A percentile compares a stretch with the other conserved stretches of the same genome.
Evolutionary conservation across 2,888 invertebrate species (phyloP).

Genomic region (Drosophila borealis): DNA sequence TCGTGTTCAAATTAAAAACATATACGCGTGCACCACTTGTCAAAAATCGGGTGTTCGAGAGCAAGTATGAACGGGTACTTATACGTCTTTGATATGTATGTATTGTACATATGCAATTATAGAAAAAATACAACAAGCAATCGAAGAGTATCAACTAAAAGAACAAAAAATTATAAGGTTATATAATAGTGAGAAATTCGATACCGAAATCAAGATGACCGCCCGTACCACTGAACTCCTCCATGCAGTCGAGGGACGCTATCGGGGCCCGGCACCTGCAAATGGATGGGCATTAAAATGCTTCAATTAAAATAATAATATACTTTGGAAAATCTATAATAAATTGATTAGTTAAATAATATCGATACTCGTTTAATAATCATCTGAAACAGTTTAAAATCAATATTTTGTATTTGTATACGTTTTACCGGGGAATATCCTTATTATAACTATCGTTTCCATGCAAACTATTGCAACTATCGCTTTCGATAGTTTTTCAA

Average conservation of each 20-base stretch:
- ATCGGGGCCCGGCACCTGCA: slow-evolving; percentile 95
- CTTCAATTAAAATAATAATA: not conserved
- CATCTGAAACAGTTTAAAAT: not conserved
- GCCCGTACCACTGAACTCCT: slow-evolving; percentile 92
- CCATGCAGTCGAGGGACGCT: slow-evolving; percentile 97
- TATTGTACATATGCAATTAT: slow-evolving; percentile 21
- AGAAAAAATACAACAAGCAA: slow-evolving; percentile 41
- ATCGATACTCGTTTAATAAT: too few species aligned
- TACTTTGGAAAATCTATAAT: too few species aligned
- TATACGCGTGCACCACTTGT: slow-evolving; percentile 3
- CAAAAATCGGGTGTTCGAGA: slow-evolving; percentile 8
- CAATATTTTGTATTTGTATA: not conserved
- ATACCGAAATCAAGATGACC: slow-evolving; percentile 86
- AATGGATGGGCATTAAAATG: slow-evolving; percentile 28
- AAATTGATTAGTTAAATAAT: too few species aligned
- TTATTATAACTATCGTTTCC: not conserved
- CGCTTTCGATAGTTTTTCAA: not conserved
- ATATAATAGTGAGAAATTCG: slow-evolving; percentile 82
- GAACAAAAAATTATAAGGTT: slow-evolving; percentile 69
- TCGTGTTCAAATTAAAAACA: not conserved
- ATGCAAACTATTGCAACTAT: not conserved
- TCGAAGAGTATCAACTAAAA: slow-evolving; percentile 55
- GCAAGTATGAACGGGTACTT: not conserved
- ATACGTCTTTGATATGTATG: slow-evolving; percentile 15
- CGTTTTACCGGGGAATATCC: not conserved